Evolutionary conservation across 2,797 vertebrate species (phyloP), one percentile per base, ranked within the genome.

Genomic region (Steatocranus sp.): DNA sequence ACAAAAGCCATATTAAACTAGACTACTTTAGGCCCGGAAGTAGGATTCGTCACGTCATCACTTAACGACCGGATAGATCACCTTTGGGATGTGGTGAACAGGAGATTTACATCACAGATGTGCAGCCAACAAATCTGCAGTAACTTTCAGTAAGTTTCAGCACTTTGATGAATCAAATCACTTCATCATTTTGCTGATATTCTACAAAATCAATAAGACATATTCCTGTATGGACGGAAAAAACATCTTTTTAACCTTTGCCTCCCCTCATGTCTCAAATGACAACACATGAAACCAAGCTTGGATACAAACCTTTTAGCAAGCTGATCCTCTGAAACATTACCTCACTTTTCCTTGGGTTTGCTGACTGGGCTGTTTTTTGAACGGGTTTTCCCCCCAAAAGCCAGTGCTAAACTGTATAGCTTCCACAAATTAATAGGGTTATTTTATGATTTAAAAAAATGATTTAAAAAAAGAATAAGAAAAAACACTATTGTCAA

Each of bases 281-380:
- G 81, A 54, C 23, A 68, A 27, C 68, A 66, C 61, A 49, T 36
- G 3, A 87, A 86, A 81, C 50, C 54, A 83, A 76, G 23, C 25
- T 27, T 70, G 43, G 41, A 3, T 70, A 27, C 11, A 32, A 53
- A 48, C 53, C 56, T 66, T 30, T 34, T 32, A 56, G 73, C 80
- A 75, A 78, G 76, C 75, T 85, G 78, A 83, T 79, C 83, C 49
- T 74, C 20, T 87, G 86, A 88, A 76, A 86, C 25, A 17, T 80
- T 8, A 7, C 32, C 75, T 80, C 58, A 49, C 14, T 53, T 81
- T 80, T 48, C 48, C 87, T 58, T 75, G 76, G 25, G 15, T 73
- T 46, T 48, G 66, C 25, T 48, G 66, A 90, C 83, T 58, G 30
- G 25, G 34, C 30, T 48, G 20, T 63, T 79, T 85, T 20, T 12